These are phyloP conservation scores for Drosophila mettleri DNA, from an alignment of 2,888 invertebrate species.

Conservation along the genomic window DNA sequence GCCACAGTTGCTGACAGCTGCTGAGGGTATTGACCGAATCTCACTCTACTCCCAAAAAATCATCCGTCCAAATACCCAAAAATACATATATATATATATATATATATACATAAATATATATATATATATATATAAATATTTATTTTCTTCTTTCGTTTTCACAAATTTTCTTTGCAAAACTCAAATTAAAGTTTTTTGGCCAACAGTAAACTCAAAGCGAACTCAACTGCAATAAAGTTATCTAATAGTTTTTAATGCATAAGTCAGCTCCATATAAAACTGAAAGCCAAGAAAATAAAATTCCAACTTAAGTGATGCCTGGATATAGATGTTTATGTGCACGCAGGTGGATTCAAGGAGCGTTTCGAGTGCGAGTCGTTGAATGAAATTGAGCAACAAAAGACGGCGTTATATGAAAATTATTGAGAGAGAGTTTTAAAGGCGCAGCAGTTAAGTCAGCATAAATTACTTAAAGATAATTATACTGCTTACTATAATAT, in stretches of 20 bases:
- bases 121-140: conserved; percentile 2
- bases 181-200: conserved; percentile 69
- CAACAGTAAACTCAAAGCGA: conserved; percentile 35
- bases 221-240: conserved; percentile 61
- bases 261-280: conserved; percentile 41
- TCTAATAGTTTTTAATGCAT: conserved; percentile 68
- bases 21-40: conserved; percentile 31
- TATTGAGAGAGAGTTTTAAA: too few relatives aligned
- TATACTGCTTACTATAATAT: not conserved
- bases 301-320: conserved; percentile 19
- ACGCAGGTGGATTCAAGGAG: not conserved
- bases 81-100: not conserved
- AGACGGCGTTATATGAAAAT: not conserved
- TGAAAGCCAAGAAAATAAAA: conserved; percentile 30
- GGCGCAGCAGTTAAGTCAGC: not conserved
- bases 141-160: conserved; percentile 38
- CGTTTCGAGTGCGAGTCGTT: not conserved
- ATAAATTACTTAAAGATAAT: not conserved
- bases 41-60: not conserved
- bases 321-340: conserved; percentile 36
- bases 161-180: conserved; percentile 53
- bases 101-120: too few relatives aligned
- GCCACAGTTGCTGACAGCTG: conserved; percentile 42
- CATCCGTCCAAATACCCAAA: not conserved
- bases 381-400: not conserved